A percentile compares a stretch with the other conserved stretches of the same genome.
Conservation (phyloP, 2,113 vertebrate genomes). For the Maccullochella peelii region DNA sequence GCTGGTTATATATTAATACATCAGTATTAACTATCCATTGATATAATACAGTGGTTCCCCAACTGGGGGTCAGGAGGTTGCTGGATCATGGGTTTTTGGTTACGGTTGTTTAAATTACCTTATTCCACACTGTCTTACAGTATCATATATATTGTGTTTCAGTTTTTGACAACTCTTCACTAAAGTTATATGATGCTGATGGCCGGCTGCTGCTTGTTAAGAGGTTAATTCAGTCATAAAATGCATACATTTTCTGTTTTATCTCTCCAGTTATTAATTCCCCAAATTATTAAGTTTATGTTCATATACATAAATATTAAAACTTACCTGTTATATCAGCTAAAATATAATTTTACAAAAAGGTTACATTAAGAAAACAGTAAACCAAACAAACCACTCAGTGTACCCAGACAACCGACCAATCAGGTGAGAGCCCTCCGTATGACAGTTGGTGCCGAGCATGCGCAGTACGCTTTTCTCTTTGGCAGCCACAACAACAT, state of each 20-base stretch:
- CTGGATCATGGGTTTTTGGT: too few relatives aligned
- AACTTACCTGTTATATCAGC: not conserved
- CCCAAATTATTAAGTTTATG: not conserved
- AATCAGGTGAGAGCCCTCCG: conserved; percentile 46
- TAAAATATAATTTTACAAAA: conserved; percentile 1
- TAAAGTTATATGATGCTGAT: not conserved
- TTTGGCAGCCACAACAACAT: conserved; percentile 78
- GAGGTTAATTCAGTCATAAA: not conserved
- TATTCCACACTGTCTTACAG: not conserved
- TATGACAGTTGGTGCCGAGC: conserved; percentile 50
- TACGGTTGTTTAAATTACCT: not conserved
- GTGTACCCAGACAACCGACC: conserved; percentile 31
- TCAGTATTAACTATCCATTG: not conserved
- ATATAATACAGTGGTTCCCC: not conserved
- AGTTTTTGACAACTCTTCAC: not conserved
- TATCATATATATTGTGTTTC: not conserved
- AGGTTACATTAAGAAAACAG: not conserved
- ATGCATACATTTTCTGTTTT: not conserved
- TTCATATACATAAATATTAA: not conserved
- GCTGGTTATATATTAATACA: not conserved
- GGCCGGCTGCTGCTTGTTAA: not conserved
- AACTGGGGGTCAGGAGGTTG: not conserved
- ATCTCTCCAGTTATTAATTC: not conserved
- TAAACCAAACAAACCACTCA: conserved; percentile 13
- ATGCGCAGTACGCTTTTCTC: conserved; percentile 57